phyloP scores from a whole-genome alignment of 2,888 invertebrate genomes.

The Ormyrus nitidulus region DNA sequence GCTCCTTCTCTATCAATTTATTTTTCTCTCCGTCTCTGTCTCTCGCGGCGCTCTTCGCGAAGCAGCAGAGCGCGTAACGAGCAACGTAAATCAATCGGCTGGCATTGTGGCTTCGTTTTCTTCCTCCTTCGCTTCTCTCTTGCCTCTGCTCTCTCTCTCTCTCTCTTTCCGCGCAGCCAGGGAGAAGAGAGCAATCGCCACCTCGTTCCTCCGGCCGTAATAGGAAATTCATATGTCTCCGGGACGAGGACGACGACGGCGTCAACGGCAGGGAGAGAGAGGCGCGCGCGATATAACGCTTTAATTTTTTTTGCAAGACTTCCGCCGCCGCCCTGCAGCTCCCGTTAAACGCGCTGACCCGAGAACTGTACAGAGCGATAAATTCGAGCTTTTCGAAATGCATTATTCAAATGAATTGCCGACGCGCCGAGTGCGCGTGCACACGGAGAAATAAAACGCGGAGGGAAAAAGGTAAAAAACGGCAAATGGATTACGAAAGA shows the following conservation, averaged over 20 bases:
- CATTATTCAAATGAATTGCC: slow-evolving; percentile 57
- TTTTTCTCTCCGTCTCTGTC: slow-evolving; percentile 57
- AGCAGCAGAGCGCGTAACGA: slow-evolving; percentile 75
- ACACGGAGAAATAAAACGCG: slow-evolving; percentile 21
- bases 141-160: background rate
- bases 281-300: background rate
- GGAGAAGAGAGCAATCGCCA: background rate
- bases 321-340: slow-evolving; percentile 15
- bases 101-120: slow-evolving; percentile 71
- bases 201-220: slow-evolving; percentile 37
- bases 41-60: slow-evolving; percentile 55
- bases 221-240: slow-evolving; percentile 46
- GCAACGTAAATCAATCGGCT: slow-evolving; percentile 75
- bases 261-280: background rate
- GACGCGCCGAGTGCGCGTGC: slow-evolving; percentile 10
- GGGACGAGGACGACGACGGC: background rate
- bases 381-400: slow-evolving; percentile 52
- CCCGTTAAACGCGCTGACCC: slow-evolving; percentile 50
- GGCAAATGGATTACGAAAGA: slow-evolving; percentile 52
- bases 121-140: slow-evolving; percentile 5
- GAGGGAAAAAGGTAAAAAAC: background rate
- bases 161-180: background rate
- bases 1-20: slow-evolving; percentile 19
- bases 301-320: slow-evolving; percentile 1
- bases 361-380: slow-evolving; percentile 15